Conservation (phyloP, 2,113 vertebrate species). For the Holacanthus passer region DNA sequence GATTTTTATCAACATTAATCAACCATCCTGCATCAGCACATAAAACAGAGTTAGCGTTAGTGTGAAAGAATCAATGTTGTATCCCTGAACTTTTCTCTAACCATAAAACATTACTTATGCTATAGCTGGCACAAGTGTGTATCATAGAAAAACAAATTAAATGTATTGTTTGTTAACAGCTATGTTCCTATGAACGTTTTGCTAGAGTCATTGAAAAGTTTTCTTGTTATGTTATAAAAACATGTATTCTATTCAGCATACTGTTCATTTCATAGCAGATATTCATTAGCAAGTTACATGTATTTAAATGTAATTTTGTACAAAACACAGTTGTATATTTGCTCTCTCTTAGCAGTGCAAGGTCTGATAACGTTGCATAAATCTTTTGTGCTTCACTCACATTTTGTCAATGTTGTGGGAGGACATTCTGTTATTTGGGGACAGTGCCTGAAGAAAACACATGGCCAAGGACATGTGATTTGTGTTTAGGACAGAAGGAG, state of each 20-base stretch:
- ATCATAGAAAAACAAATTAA: too few relatives aligned
- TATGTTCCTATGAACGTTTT: not conserved
- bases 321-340: not conserved
- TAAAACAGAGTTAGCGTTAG: too few relatives aligned
- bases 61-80: too few relatives aligned
- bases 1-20: too few relatives aligned
- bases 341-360: not conserved
- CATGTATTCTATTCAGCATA: not conserved
- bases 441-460: not conserved
- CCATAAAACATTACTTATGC: too few relatives aligned
- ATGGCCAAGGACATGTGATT: not conserved
- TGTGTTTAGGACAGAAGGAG: not conserved
- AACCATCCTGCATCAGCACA: too few relatives aligned
- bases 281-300: not conserved
- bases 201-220: not conserved
- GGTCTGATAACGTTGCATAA: not conserved
- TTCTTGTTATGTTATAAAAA: too few relatives aligned
- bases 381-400: not conserved
- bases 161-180: too few relatives aligned
- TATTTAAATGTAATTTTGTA: not conserved
- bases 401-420: not conserved
- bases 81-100: too few relatives aligned
- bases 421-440: not conserved
- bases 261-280: not conserved
- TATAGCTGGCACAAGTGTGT: too few relatives aligned